These are phyloP conservation scores for Mesaphorura yosii DNA, from an alignment of 1,140 invertebrate species.

Conservation along the genomic window DNA sequence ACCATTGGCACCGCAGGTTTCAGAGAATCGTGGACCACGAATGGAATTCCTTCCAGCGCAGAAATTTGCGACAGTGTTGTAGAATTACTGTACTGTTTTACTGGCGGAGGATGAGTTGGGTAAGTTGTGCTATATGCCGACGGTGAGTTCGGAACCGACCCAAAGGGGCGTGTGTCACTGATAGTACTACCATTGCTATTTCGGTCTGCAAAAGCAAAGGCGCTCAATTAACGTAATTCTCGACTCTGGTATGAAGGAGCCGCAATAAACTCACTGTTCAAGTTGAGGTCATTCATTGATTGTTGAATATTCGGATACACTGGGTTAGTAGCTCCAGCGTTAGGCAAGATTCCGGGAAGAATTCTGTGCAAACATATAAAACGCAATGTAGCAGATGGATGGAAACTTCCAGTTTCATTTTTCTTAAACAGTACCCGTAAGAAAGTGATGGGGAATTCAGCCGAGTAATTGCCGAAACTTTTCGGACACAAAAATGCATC, in stretches of 20 bases:
- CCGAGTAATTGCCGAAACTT: constrained; percentile 28
- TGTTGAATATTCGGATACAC: constrained; percentile 22
- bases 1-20: neutral
- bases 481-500: constrained; percentile 31
- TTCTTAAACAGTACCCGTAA: constrained; percentile 17
- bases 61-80: constrained; percentile 15
- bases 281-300: constrained; percentile 15
- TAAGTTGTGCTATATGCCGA: neutral
- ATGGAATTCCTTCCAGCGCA: constrained; percentile 26
- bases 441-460: constrained; percentile 21
- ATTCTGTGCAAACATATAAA: constrained; percentile 12
- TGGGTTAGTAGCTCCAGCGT: neutral
- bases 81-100: constrained; percentile 4
- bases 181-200: neutral
- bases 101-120: neutral
- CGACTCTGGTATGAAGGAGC: neutral
- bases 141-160: neutral
- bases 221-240: neutral
- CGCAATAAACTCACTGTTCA: constrained; percentile 6
- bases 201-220: constrained; percentile 6
- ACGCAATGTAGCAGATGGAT: neutral
- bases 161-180: neutral
- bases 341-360: constrained; percentile 9
- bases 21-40: constrained; percentile 23
- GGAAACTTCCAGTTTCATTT: neutral